Evolutionary conservation across 2,797 vertebrate genomes (phyloP), one percentile per base, ranked within the genome.

Genomic region (Phataginus tricuspis): DNA sequence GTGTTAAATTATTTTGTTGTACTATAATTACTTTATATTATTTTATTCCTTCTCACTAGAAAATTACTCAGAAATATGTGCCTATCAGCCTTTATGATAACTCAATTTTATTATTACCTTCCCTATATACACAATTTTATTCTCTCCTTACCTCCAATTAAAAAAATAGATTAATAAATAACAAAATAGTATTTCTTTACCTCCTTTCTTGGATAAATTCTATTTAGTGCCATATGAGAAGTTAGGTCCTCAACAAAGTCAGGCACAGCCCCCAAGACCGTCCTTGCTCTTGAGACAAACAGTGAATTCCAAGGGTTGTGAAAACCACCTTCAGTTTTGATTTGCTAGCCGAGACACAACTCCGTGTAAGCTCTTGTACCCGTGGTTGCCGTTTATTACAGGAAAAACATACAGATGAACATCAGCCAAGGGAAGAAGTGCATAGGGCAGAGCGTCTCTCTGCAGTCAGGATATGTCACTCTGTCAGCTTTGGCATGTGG

Each of bases 1-100:
- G 19, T 53, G 7, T 57, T 74, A 69, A 82, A 68, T 86, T 71
- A 31, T 91, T 89, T 91, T 61, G 64, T 78, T 96, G 86, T 82
- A 57, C 5, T 64, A 7, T 31, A 51, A 66, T 93, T 82, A 74
- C 34, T 55, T 74, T 53, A 27, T 19, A 42, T 72, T 84, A 68
- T 55, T 95, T 39, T 68, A 64, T 27, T 93, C 82, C 77, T 95
- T 49, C 34, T 75, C 14, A 61, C 19, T 90, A 64, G 59, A 66
- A 63, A 90, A 91, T 86, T 85, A 57, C 37, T 84, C 29, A 91
- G 59, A 69, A 69, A 57, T 90, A 51, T 29, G 18, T 94, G 15
- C 8, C 45, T 80, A 61, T 53, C 90, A 72, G 39, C 27, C 29
- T 57, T 61, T 61, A 90, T 34, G 23, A 57, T 19, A 68, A 3